phyloP scores from a whole-genome alignment of 2,797 vertebrate species.

The Chaunax sp. region DNA sequence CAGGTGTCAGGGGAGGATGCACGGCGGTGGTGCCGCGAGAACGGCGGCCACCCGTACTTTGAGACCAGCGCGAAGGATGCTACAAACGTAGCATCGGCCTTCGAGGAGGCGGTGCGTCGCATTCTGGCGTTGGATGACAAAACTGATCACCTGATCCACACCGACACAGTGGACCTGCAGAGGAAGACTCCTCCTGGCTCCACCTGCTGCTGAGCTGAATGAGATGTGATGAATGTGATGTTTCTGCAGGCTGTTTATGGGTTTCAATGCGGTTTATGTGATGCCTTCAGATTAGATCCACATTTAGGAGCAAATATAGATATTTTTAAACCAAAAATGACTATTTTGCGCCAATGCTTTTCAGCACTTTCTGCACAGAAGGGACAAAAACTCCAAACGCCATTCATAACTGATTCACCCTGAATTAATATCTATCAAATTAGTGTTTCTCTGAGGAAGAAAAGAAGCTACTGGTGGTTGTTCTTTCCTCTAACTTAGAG shows the following conservation, averaged over 20 bases:
- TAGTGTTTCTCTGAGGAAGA: too few relatives aligned
- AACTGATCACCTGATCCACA: conserved; percentile 90
- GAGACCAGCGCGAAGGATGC: conserved; percentile 97
- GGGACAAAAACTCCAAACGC: background rate
- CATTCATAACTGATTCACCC: background rate
- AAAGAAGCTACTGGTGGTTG: too few relatives aligned
- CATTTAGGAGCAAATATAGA: background rate
- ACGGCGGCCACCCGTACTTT: conserved; percentile 94
- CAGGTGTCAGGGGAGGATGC: conserved; percentile 93
- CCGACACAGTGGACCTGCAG: conserved; percentile 90
- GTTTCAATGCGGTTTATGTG: background rate
- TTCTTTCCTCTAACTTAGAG: too few relatives aligned
- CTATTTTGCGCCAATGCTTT: background rate
- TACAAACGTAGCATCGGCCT: conserved; percentile 92
- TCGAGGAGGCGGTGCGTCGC: conserved; percentile 93
- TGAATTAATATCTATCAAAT: too few relatives aligned
- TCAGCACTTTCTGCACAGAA: background rate
- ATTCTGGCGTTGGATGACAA: conserved; percentile 81
- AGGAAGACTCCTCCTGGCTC: conserved; percentile 84
- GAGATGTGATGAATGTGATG: background rate
- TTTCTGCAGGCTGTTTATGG: background rate
- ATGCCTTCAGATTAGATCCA: background rate
- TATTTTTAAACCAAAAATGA: background rate
- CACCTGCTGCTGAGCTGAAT: conserved; percentile 88
- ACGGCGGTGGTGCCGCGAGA: conserved; percentile 92